phyloP scores from a whole-genome alignment of 2,113 vertebrate genomes.

The Dolichotis patagonum region DNA sequence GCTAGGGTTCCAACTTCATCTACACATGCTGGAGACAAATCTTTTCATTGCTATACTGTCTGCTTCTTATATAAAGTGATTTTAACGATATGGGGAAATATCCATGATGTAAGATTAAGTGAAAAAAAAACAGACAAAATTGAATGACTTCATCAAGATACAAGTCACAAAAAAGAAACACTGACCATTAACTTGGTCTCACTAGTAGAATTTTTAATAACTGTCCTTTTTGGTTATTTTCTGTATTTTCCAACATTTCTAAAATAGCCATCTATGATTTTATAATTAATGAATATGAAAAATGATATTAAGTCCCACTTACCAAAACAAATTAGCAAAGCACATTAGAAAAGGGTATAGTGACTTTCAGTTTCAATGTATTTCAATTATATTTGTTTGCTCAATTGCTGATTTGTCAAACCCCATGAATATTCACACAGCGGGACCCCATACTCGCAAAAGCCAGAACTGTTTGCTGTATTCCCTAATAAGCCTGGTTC shows the following conservation, averaged over 20 bases:
- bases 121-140: not conserved
- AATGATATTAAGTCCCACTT: not conserved
- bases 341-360: not conserved
- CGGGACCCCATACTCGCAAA: not conserved
- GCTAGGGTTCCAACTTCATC: not conserved
- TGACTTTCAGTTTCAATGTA: not conserved
- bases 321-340: conserved; percentile 5
- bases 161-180: not conserved
- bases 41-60: not conserved
- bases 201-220: not conserved
- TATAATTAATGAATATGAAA: not conserved
- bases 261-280: not conserved
- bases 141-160: not conserved
- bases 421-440: not conserved
- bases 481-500: not conserved
- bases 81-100: not conserved
- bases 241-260: not conserved
- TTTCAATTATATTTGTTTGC: not conserved
- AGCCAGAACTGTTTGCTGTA: not conserved
- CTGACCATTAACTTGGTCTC: not conserved
- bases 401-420: not conserved
- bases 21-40: not conserved
- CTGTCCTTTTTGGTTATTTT: not conserved
- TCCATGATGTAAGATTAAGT: not conserved
- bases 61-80: not conserved